A percentile compares a stretch with the other conserved stretches of the same genome.
Evolutionary conservation across 2,888 invertebrate genomes (phyloP).

Genomic region (Xanthorhoe spadicearia): DNA sequence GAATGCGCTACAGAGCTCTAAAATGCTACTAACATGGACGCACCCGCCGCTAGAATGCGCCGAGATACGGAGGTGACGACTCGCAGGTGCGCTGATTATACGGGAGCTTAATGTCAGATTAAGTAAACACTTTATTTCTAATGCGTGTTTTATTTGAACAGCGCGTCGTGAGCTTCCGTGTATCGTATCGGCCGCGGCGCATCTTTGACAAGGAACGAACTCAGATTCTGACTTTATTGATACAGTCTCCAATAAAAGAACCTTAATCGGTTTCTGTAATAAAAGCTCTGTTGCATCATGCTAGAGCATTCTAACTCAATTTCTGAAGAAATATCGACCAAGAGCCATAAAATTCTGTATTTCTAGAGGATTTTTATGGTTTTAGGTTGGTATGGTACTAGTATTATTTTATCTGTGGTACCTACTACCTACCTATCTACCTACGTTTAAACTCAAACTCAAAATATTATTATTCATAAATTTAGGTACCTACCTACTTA

Average conservation of each 20-base stretch:
- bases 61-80: slow-evolving; percentile 63
- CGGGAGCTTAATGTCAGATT: slow-evolving; percentile 65
- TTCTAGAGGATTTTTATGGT: no score
- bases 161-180: slow-evolving; percentile 8
- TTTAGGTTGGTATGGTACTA: no score
- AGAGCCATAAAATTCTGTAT: no score
- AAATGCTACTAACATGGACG: slow-evolving; percentile 64
- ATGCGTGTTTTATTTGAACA: slow-evolving; percentile 47
- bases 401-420: no score
- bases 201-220: neutral
- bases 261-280: neutral
- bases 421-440: no score
- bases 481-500: no score
- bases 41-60: slow-evolving; percentile 30
- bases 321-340: no score
- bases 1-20: slow-evolving; percentile 64
- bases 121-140: slow-evolving; percentile 45
- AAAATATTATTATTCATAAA: no score
- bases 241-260: neutral
- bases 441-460: no score
- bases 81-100: slow-evolving; percentile 63
- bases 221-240: neutral
- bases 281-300: neutral
- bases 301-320: no score
- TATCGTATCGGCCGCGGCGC: neutral